Evolutionary conservation across 2,113 vertebrate genomes (phyloP), one percentile per base, ranked within the genome.

Genomic region (Montifringilla adamsi): DNA sequence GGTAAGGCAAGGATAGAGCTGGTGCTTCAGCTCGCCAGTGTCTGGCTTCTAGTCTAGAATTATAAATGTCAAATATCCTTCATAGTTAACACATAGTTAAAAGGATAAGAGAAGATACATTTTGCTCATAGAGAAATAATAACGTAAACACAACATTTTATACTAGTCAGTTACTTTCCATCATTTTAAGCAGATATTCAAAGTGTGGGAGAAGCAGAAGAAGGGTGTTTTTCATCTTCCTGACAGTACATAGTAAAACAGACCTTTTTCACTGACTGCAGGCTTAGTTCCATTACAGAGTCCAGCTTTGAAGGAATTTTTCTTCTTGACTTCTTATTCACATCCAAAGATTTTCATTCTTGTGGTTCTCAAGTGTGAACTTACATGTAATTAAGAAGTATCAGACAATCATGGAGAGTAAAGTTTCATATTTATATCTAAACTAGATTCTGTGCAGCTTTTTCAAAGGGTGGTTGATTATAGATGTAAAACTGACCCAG

Each of bases 1-100:
- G 15, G 39, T 44, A 79, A 77, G 12, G 63, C 52, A 64, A 85
- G 63, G 67, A 72, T 13, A 82, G 47, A 88, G 44, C 5, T 82
- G 23, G 15, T 7, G 0, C 15, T 68, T 79, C 39, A 56, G 3
- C 6, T 75, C 2, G 3, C 6, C 33, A 35, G 2, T 31, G 21
- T 11, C 20, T 87, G 74, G 8, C 18, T 72, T 92, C 41, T 64
- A 18, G 43, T n/a, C 52, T 72, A 28, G 26, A 82, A 63, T 68
- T 52, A 46, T 28, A 79, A 56, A 68, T 49, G 22, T 31, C 8
- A 55, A 64, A 64, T 64, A 80, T 47, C 33, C 21, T 82, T 50
- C 21, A 23, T 10, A 75, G 31, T 28, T 72, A 72, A 35, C 3
- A 14, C 9, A 37, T 11, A 78, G 10, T 35, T 66, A 69, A 55